Base-by-base conservation (phyloP, 2,113 vertebrate genomes). In the Conger conger region DNA sequence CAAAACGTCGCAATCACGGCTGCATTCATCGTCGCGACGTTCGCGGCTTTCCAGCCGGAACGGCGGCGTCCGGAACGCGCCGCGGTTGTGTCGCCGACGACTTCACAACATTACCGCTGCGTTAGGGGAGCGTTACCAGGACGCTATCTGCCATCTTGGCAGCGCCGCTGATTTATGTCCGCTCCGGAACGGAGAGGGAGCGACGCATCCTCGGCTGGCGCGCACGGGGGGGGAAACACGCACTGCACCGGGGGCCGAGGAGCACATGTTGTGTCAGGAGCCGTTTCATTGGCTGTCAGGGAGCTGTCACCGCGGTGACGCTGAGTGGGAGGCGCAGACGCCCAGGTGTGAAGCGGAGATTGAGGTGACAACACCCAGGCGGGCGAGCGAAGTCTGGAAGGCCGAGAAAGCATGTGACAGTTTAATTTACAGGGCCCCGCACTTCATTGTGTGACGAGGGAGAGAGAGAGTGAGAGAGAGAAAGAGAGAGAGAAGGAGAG, bases 391-490 rank as follows among this genome's bases (percentile, higher is more conserved):
- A 4, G 20, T 68, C 60, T 53, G 63, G 76, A 81, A 82, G 79
- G n/a, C 80, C 68, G 33, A 13, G 0, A n/a, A 18, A 27, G 57
- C 45, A 50, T 82, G 90, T 82, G 91, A 91, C 89, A 87, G 86
- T 87, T 90, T 86, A 81, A 85, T 90, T 88, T 91, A 84, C 13
- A 23, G 30, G 33, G 50, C 36, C 76, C 9, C 76, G 27, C 20
- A 17, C 2, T 17, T 63, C 81, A n/a, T 18, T 27, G 0, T 38
- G 84, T 30, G 82, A 40, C n/a, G 38, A 27, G 0, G 0, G 27
- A 85, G 57, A 18, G 57, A 60, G 57, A 23, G 20, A 60, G 18
- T 18, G 57, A 33, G 36, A 35, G 36, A 78, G 76, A 35, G 85
- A 84, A 20, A 45, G 80, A 82, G n/a, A n/a, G n/a, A n/a, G n/a